A percentile compares a stretch with the other conserved stretches of the same genome.
Evolutionary conservation across 2,113 vertebrate species (phyloP).

Genomic region (Coreoperca whiteheadi): DNA sequence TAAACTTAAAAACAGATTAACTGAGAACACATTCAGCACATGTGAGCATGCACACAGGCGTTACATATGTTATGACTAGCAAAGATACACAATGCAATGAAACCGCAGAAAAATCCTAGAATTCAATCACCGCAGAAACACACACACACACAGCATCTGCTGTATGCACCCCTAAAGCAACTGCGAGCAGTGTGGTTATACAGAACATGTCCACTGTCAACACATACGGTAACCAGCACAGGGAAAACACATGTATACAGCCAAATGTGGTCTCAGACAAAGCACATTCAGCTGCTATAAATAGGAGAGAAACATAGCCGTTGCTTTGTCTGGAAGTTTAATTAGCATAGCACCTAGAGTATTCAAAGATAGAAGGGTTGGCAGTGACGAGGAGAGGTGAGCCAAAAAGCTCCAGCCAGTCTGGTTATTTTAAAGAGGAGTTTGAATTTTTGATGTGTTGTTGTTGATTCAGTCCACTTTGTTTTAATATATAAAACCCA

Average conservation of each 20-base stretch:
- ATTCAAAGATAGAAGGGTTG: constrained; percentile 50
- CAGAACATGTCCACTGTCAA: constrained; percentile 58
- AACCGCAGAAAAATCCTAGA: constrained; percentile 11
- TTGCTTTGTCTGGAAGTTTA: constrained; percentile 64
- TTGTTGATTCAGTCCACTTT: constrained; percentile 40
- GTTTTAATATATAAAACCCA: constrained; percentile 39
- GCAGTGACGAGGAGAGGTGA: constrained; percentile 11
- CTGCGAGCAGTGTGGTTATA: constrained; percentile 38
- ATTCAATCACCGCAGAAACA: not conserved
- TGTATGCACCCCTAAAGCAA: constrained; percentile 2
- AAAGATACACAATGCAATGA: not conserved
- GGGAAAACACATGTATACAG: constrained; percentile 49
- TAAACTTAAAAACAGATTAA: constrained; percentile 18
- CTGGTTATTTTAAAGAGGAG: constrained; percentile 33
- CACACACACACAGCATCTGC: not conserved
- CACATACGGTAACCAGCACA: constrained; percentile 39
- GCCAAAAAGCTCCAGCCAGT: constrained; percentile 12
- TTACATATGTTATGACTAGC: not conserved
- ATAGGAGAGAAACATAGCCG: constrained; percentile 51
- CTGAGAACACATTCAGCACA: constrained; percentile 3
- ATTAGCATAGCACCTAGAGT: constrained; percentile 59
- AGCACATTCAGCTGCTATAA: constrained; percentile 56
- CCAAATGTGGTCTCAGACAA: constrained; percentile 62
- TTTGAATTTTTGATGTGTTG: constrained; percentile 37
- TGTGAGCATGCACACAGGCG: not conserved